Evolutionary conservation across 2,113 vertebrate species (phyloP).

Genomic region (Plecotus auritus): DNA sequence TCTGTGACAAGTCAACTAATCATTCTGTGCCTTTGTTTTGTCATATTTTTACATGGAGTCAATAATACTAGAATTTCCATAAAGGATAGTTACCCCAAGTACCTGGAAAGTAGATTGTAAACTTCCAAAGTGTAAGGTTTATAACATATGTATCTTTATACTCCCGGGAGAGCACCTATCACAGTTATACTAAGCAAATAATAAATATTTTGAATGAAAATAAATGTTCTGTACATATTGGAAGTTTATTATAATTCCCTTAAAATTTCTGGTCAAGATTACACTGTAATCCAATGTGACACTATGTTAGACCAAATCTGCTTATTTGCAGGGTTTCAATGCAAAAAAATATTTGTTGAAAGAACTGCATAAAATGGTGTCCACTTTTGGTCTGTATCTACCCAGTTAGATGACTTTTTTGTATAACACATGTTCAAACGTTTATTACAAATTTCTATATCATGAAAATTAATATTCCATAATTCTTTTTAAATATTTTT

Average conservation of each 20-base stretch:
- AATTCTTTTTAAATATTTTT: background rate
- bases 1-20: background rate
- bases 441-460: background rate
- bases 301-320: background rate
- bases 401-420: background rate
- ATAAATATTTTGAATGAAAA: background rate
- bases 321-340: background rate
- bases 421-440: background rate
- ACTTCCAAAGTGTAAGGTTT: background rate
- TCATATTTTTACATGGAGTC: background rate
- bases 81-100: background rate
- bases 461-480: background rate
- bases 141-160: background rate
- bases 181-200: background rate
- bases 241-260: background rate
- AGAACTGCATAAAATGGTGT: background rate
- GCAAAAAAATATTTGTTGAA: background rate
- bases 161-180: background rate
- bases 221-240: background rate
- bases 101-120: background rate
- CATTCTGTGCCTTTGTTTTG: background rate
- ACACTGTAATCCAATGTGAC: background rate
- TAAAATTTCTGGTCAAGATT: background rate
- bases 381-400: background rate
- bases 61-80: background rate